phyloP scores from a whole-genome alignment of 2,113 vertebrate species.

The Crotalus tigris region DNA sequence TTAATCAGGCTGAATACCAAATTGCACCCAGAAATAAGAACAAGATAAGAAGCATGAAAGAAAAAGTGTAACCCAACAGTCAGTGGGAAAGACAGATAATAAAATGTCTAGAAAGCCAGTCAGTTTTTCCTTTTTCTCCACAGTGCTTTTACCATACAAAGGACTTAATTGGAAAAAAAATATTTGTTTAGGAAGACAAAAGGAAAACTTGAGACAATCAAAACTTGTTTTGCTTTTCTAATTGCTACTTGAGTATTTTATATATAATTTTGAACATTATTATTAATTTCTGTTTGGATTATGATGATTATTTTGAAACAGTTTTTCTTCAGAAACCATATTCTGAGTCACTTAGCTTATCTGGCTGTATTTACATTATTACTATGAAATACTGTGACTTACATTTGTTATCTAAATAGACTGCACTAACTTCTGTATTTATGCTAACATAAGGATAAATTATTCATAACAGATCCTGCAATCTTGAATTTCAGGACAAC shows the following conservation, averaged over 20 bases:
- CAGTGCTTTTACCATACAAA: not conserved
- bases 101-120: not conserved
- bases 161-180: not conserved
- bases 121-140: not conserved
- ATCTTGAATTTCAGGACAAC: not conserved
- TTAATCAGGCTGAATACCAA: not conserved
- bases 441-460: not conserved
- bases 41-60: not conserved
- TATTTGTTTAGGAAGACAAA: not conserved
- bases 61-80: not conserved
- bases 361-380: conserved; percentile 14
- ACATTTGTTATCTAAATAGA: conserved; percentile 18
- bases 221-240: not conserved
- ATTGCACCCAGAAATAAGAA: not conserved
- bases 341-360: not conserved
- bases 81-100: not conserved
- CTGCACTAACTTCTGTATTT: conserved; percentile 9
- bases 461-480: conserved; percentile 1
- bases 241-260: not conserved
- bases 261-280: not conserved
- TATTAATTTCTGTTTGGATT: not conserved
- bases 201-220: not conserved
- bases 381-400: not conserved
- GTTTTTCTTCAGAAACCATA: not conserved
- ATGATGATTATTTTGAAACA: not conserved